phyloP scores from a whole-genome alignment of 2,797 vertebrate genomes.

The Dicrostonyx torquatus region DNA sequence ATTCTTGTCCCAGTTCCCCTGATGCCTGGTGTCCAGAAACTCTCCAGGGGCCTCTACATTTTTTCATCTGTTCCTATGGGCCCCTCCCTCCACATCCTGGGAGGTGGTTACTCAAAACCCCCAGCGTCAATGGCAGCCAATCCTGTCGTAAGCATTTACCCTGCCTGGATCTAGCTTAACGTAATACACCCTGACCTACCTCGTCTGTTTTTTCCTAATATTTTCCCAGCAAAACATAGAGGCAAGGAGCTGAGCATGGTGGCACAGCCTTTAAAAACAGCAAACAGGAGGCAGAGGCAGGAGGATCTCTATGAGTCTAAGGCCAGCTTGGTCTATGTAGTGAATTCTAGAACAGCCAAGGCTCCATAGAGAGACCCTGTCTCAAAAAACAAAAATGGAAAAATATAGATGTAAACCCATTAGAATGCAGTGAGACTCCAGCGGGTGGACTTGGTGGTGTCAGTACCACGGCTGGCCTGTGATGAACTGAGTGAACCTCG shows the following conservation, averaged over 20 bases:
- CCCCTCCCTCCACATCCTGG: not conserved
- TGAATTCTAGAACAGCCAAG: not conserved
- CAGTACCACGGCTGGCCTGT: not conserved
- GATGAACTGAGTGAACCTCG: not conserved
- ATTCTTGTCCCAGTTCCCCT: not conserved
- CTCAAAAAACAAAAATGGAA: not conserved
- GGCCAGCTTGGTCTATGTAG: not conserved
- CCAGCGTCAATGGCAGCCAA: no score
- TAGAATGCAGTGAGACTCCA: not conserved
- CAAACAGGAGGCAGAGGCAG: not conserved
- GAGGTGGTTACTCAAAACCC: no score
- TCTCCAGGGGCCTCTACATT: not conserved
- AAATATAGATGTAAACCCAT: not conserved
- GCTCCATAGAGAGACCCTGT: not conserved
- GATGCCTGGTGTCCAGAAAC: not conserved
- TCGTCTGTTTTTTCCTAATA: not conserved
- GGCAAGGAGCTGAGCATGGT: not conserved
- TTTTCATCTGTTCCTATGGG: no score
- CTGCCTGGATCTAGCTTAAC: not conserved
- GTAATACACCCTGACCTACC: not conserved
- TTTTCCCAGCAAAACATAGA: not conserved
- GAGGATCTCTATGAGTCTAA: not conserved
- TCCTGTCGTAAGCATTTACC: not conserved
- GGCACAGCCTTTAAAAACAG: no score
- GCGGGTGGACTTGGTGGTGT: not conserved